Conservation (phyloP, 2,797 vertebrate species). For the Diceros bicornis region DNA sequence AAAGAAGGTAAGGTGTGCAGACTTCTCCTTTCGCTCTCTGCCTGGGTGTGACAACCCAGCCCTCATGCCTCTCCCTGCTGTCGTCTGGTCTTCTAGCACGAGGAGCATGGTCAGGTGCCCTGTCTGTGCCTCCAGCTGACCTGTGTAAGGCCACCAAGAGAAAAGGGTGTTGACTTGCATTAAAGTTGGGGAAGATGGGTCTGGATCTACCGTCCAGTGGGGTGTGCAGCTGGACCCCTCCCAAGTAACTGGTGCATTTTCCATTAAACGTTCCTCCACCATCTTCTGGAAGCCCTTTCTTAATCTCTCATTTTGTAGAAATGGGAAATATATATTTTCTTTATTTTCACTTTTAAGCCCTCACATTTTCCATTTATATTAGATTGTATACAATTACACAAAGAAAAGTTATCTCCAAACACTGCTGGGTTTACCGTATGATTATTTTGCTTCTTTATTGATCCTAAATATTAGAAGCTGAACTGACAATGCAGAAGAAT, state of each 20-base stretch:
- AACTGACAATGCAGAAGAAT: rapidly evolving
- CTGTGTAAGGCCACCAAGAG: rapidly evolving
- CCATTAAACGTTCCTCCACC: background rate
- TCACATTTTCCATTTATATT: background rate
- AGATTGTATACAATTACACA: background rate
- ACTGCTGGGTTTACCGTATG: rapidly evolving
- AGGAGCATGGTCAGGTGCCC: rapidly evolving
- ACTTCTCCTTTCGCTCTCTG: rapidly evolving
- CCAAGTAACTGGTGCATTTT: background rate
- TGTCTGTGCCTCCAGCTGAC: rapidly evolving
- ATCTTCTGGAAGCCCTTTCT: background rate
- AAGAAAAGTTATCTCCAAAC: background rate
- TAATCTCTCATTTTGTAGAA: background rate
- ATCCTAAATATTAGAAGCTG: rapidly evolving
- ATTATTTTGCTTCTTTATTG: rapidly evolving
- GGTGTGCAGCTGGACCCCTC: no score
- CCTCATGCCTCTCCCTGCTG: rapidly evolving
- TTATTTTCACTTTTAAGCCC: background rate
- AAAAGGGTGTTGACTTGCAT: rapidly evolving
- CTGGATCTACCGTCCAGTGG: rapidly evolving
- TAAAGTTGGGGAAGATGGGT: rapidly evolving
- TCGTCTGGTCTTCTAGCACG: rapidly evolving
- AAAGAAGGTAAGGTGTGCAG: no score
- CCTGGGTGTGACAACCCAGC: no score
- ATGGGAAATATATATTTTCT: background rate